Evolutionary conservation across 2,113 vertebrate species (phyloP).

Genomic region (Hiodon alosoides): DNA sequence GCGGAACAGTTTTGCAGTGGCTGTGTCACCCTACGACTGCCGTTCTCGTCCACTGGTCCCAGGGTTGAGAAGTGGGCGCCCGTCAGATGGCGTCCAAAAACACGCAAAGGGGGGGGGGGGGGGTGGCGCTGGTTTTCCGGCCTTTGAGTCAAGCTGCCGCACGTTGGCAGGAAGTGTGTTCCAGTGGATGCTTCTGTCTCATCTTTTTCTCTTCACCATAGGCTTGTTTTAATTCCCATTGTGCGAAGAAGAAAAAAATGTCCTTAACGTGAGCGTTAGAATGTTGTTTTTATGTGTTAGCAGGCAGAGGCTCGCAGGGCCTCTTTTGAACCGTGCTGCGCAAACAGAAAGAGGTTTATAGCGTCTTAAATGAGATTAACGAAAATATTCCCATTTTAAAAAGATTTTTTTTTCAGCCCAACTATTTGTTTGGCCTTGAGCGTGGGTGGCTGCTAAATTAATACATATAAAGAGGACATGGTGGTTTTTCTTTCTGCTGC

Average conservation of each 20-base stretch:
- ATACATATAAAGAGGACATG: neutral
- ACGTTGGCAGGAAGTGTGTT: conserved; percentile 23
- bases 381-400: conserved; percentile 59
- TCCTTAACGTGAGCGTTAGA: conserved; percentile 53
- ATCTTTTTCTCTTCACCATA: conserved; percentile 19
- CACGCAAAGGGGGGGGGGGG: neutral
- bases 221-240: conserved; percentile 50
- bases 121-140: neutral
- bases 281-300: conserved; percentile 59
- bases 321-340: conserved; percentile 54
- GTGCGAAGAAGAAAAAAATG: conserved; percentile 48
- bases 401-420: conserved; percentile 1
- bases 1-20: no score
- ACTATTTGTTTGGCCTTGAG: conserved; percentile 26
- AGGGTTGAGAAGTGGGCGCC: neutral
- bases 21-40: no score
- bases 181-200: conserved; percentile 26
- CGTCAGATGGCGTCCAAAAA: neutral
- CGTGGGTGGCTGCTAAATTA: conserved; percentile 9
- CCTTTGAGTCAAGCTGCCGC: neutral
- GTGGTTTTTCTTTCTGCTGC: neutral
- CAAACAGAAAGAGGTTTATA: conserved; percentile 57
- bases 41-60: neutral
- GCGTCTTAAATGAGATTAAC: conserved; percentile 65
- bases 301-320: conserved; percentile 62